Conservation (phyloP, 2,113 vertebrate species). For the Mastomys coucha region DNA sequence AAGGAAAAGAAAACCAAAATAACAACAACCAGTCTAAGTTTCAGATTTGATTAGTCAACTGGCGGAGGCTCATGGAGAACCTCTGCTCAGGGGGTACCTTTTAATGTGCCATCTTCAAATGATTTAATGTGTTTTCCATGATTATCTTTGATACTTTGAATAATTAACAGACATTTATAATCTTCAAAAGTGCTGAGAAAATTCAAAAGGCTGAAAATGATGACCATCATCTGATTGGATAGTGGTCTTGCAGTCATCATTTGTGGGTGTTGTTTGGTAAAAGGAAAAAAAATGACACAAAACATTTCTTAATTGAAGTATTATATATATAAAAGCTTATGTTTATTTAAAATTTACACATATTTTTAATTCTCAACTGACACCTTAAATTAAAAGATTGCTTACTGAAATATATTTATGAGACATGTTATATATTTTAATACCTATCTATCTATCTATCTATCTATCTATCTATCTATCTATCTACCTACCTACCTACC, state of each 20-base stretch:
- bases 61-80: constrained; percentile 51
- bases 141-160: constrained; percentile 83
- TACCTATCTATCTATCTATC: background rate
- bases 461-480: no score
- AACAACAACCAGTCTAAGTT: background rate
- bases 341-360: constrained; percentile 4
- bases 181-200: constrained; percentile 79
- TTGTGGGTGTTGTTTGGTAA: background rate
- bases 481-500: background rate
- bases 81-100: constrained; percentile 60
- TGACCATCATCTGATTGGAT: constrained; percentile 67
- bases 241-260: background rate
- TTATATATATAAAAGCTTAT: background rate
- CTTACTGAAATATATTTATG: background rate
- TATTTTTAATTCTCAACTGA: background rate
- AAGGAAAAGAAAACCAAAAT: fast-evolving
- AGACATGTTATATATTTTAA: background rate
- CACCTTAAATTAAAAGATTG: background rate
- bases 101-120: constrained; percentile 71
- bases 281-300: background rate
- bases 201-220: constrained; percentile 75
- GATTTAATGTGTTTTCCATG: constrained; percentile 75
- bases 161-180: constrained; percentile 79
- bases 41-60: constrained; percentile 69
- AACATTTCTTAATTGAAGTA: background rate